These are phyloP conservation scores for Horisme vitalbata DNA, from an alignment of 2,888 invertebrate species.

Conservation along the genomic window DNA sequence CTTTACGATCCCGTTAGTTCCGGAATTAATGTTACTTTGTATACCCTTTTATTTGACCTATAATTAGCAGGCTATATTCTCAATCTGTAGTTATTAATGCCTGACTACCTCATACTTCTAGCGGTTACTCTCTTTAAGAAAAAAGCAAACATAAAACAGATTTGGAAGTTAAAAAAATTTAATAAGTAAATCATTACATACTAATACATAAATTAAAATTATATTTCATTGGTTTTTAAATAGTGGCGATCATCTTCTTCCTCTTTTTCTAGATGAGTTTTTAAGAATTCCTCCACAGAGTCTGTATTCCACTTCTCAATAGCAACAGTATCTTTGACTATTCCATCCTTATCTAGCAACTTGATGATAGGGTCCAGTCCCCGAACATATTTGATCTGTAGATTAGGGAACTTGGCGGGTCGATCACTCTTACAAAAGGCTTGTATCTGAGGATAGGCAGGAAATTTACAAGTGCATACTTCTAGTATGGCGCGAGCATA, in stretches of 20 bases:
- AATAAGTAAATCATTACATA: neutral
- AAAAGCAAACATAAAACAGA: neutral
- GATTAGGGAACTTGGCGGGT: constrained; percentile 94
- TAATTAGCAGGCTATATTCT: no score
- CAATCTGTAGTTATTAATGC: no score
- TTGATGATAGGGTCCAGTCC: constrained; percentile 97
- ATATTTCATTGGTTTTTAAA: constrained; percentile 84
- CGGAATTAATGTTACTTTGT: no score
- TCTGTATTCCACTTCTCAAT: constrained; percentile 99
- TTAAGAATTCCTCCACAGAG: constrained; percentile 97
- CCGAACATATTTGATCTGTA: constrained; percentile 95
- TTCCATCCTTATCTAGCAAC: constrained; percentile 91
- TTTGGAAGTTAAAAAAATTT: neutral
- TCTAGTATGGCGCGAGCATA: constrained; percentile 96
- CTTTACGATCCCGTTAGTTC: no score
- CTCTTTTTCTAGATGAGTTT: constrained; percentile 89
- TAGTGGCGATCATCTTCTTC: constrained; percentile 81
- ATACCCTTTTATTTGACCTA: no score
- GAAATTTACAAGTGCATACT: constrained; percentile 99
- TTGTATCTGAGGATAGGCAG: constrained; percentile 98
- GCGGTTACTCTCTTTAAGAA: no score
- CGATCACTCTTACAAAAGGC: constrained; percentile 98
- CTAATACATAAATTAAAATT: constrained; percentile 32
- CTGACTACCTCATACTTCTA: no score
- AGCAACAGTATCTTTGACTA: constrained; percentile 93